Percentiles rank a stretch among this genome's conserved stretches.
Evolutionary conservation across 2,888 invertebrate species (phyloP).

Genomic region (Chloroclysta siterata): DNA sequence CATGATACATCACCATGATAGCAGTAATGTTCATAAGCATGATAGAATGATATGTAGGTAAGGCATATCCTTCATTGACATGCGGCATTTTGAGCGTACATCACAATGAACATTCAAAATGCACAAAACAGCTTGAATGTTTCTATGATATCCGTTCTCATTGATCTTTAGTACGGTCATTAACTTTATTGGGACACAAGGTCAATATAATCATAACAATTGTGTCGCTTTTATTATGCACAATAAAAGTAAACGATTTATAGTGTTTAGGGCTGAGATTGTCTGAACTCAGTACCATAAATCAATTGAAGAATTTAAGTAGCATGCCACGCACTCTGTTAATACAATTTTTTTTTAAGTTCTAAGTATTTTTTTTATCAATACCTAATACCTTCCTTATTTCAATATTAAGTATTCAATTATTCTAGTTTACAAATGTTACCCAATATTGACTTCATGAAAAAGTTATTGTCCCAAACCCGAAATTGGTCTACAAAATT

Average conservation of each 20-base stretch:
- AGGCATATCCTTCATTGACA: no score
- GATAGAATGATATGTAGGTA: no score
- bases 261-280: slow-evolving; percentile 26
- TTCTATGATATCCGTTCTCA: slow-evolving; percentile 9
- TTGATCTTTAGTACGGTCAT: slow-evolving; percentile 24
- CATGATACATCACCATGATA: no score
- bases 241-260: slow-evolving; percentile 37
- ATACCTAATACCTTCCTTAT: no score
- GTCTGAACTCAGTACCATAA: slow-evolving; percentile 29
- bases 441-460: no score
- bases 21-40: no score
- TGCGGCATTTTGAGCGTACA: neutral
- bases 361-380: no score
- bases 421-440: no score
- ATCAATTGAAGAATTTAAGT: slow-evolving; percentile 26
- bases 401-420: no score
- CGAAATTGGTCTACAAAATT: no score
- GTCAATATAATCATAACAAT: slow-evolving; percentile 30
- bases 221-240: slow-evolving; percentile 30
- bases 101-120: neutral
- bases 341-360: no score
- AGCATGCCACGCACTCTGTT: neutral
- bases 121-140: slow-evolving; percentile 5
- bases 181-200: slow-evolving; percentile 27
- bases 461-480: no score